These are phyloP conservation scores for Baccha elongata DNA, from an alignment of 2,888 invertebrate species.

Conservation along the genomic window DNA sequence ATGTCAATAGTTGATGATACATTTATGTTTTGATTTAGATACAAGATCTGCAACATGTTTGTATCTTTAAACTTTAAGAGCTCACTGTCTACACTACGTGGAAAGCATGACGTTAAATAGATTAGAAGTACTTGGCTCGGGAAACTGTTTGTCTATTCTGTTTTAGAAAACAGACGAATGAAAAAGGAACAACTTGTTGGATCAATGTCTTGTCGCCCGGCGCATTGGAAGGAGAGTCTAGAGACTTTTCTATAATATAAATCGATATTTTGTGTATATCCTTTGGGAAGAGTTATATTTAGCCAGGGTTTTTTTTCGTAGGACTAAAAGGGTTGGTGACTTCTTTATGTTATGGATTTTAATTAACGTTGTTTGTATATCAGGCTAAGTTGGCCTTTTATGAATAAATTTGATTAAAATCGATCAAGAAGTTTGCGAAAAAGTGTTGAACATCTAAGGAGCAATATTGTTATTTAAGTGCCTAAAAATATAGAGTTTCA, in stretches of 20 bases:
- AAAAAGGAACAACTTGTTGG: slow-evolving; percentile 68
- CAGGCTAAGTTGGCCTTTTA: too few relatives aligned
- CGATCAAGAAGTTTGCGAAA: too few relatives aligned
- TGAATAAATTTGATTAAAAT: too few relatives aligned
- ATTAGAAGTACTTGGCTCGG: slow-evolving; percentile 36
- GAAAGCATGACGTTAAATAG: neutral
- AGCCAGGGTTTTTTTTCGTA: neutral
- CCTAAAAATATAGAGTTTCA: too few relatives aligned
- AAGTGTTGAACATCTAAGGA: too few relatives aligned
- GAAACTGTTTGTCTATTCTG: neutral
- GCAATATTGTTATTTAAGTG: too few relatives aligned
- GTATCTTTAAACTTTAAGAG: neutral
- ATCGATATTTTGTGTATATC: slow-evolving; percentile 37
- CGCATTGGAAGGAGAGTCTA: neutral
- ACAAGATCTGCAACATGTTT: slow-evolving; percentile 63
- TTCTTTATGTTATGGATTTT: neutral
- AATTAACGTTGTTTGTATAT: too few relatives aligned
- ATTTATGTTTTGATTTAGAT: neutral
- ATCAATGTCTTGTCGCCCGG: slow-evolving; percentile 62
- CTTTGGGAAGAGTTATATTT: neutral
- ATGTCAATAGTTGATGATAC: slow-evolving; percentile 45
- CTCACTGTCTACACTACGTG: neutral
- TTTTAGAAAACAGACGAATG: neutral
- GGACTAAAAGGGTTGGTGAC: neutral
- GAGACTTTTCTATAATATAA: slow-evolving; percentile 12